phyloP scores from a whole-genome alignment of 2,113 vertebrate genomes.

The Tapirus terrestris region DNA sequence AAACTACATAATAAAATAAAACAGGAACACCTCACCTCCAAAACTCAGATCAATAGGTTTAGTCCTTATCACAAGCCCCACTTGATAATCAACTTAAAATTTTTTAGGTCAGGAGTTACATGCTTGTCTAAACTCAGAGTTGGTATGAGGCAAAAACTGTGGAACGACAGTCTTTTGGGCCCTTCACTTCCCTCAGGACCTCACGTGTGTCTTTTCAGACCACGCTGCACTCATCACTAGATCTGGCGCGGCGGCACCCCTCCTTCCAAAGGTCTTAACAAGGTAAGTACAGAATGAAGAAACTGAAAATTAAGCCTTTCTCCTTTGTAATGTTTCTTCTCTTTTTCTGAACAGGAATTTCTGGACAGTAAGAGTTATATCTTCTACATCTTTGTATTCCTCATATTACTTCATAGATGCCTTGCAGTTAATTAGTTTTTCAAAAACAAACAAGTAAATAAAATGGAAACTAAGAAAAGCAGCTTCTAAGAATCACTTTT shows the following conservation, averaged over 20 bases:
- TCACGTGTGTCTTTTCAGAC: neutral
- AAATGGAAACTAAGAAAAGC: slow-evolving; percentile 43
- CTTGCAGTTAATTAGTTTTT: slow-evolving; percentile 4
- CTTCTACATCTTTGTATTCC: neutral
- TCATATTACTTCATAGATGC: neutral
- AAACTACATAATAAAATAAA: slow-evolving; percentile 64
- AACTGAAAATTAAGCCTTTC: neutral
- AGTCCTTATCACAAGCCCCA: neutral
- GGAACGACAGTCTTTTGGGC: neutral
- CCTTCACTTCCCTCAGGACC: neutral
- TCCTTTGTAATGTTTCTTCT: neutral
- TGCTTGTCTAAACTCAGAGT: neutral
- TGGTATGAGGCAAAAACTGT: neutral
- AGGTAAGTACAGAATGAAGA: neutral
- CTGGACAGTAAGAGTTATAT: neutral
- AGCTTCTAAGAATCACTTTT: slow-evolving; percentile 16
- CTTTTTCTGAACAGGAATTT: slow-evolving; percentile 12
- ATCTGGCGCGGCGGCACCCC: neutral
- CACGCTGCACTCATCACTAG: neutral
- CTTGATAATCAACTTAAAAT: neutral
- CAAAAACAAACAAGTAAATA: slow-evolving; percentile 15
- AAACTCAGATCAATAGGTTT: neutral
- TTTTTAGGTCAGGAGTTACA: neutral
- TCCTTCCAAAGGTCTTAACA: neutral
- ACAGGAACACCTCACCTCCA: neutral